phyloP scores from a whole-genome alignment of 2,888 invertebrate species.

The Mactromeris polynyma region DNA sequence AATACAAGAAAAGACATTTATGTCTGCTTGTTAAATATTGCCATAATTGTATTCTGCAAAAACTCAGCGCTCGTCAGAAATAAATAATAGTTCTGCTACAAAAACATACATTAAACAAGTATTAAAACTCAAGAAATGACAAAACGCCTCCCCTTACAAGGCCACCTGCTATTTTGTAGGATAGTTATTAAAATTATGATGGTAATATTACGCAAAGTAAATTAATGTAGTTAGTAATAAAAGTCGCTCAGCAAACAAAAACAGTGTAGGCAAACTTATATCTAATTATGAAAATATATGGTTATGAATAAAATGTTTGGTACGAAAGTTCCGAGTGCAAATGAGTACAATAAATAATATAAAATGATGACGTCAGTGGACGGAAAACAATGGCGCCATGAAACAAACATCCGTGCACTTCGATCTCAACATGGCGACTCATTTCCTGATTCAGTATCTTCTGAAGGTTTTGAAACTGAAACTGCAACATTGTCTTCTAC shows the following conservation, averaged over 20 bases:
- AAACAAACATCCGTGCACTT: background rate
- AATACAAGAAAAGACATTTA: background rate
- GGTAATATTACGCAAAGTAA: background rate
- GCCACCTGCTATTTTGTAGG: background rate
- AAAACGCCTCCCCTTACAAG: background rate
- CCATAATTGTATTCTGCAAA: background rate
- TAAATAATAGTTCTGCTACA: background rate
- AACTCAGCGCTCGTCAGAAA: background rate
- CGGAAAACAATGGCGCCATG: background rate
- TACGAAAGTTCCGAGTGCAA: background rate
- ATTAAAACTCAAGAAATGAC: background rate
- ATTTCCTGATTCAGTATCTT: background rate
- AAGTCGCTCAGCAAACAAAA: background rate
- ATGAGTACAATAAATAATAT: background rate
- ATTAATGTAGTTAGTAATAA: background rate
- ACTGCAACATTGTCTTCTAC: background rate
- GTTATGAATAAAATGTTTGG: background rate
- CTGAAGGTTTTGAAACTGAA: background rate
- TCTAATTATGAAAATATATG: background rate
- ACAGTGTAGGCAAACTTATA: background rate
- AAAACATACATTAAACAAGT: background rate
- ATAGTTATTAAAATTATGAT: background rate
- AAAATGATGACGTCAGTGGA: background rate
- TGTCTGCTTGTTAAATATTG: background rate
- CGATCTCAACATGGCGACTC: slow-evolving; percentile 21